These are phyloP conservation scores for Sceliomorpha sp. DNA, from an alignment of 2,888 invertebrate genomes.

Conservation along the genomic window DNA sequence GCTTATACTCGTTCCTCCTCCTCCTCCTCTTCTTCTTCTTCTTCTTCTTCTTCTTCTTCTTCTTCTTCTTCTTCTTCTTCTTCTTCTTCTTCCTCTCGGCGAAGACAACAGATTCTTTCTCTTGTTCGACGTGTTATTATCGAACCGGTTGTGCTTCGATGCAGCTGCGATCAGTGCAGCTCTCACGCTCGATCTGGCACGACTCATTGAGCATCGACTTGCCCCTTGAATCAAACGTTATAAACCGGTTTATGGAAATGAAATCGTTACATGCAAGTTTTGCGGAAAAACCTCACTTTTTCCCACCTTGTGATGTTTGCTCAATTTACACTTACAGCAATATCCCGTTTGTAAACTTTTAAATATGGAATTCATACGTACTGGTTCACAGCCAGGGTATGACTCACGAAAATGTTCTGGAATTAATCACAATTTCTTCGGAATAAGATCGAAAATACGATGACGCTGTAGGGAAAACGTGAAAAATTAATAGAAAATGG, in stretches of 20 bases:
- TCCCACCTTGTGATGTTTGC: constrained; percentile 4
- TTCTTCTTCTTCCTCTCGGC: constrained; percentile 22
- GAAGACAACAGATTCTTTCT: constrained; percentile 35
- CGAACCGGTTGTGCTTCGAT: constrained; percentile 62
- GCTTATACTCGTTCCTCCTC: too few species aligned
- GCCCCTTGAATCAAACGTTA: constrained; percentile 47
- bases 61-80: constrained; percentile 20
- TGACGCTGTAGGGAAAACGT: too few species aligned
- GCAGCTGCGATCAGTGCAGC: constrained; percentile 49
- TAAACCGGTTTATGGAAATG: constrained; percentile 46
- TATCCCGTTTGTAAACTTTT: too few species aligned
- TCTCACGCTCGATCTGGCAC: constrained; percentile 50
- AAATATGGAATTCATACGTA: too few species aligned
- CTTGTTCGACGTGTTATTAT: constrained; percentile 59
- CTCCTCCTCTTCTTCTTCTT: too few species aligned
- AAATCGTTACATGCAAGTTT: constrained; percentile 37
- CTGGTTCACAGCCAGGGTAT: too few species aligned
- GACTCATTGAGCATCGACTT: constrained; percentile 60
- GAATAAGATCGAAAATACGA: too few species aligned
- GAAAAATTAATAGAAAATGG: too few species aligned
- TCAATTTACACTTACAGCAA: background rate
- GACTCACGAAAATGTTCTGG: too few species aligned
- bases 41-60: too few species aligned
- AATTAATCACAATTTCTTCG: too few species aligned
- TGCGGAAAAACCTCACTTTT: constrained; percentile 14